Percentiles rank a stretch among this genome's conserved stretches.
Conservation (phyloP, 2,797 vertebrate genomes). For the Channa striata region DNA sequence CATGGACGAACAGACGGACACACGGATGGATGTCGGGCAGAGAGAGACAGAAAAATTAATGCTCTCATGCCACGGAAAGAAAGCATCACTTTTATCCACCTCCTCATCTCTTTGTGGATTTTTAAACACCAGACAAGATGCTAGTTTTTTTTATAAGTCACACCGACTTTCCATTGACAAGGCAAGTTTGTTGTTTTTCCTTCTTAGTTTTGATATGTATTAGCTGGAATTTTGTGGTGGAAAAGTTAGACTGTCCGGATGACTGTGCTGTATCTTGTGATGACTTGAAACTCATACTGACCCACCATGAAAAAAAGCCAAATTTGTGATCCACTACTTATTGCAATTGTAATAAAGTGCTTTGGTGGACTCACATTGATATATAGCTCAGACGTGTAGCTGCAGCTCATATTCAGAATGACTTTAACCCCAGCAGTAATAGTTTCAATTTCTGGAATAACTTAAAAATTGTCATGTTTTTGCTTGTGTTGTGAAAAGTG, state of each 20-base stretch:
- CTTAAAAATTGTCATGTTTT: not conserved
- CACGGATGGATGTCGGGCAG: conserved; percentile 20
- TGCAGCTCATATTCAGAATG: conserved; percentile 2
- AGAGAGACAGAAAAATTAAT: not conserved
- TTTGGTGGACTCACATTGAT: too few species aligned
- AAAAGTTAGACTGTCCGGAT: conserved; percentile 28
- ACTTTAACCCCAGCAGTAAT: not conserved
- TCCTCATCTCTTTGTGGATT: conserved; percentile 34
- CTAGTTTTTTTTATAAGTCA: conserved; percentile 14
- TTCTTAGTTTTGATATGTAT: not conserved
- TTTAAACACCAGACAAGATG: conserved; percentile 42
- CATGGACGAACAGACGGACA: not conserved
- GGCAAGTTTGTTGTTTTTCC: conserved; percentile 45
- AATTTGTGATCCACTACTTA: not conserved
- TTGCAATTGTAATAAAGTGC: too few species aligned
- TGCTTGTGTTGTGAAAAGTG: not conserved
- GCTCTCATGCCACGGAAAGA: conserved; percentile 19
- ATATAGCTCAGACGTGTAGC: conserved; percentile 1
- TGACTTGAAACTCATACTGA: conserved; percentile 8
- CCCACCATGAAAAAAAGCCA: not conserved
- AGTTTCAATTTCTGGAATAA: conserved; percentile 30
- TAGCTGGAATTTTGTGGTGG: not conserved
- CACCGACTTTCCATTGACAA: conserved; percentile 13
- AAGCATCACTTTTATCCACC: not conserved
- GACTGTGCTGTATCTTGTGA: conserved; percentile 44